Base-by-base conservation (phyloP, 2,888 invertebrate species). In the Luperina nickerlii region DNA sequence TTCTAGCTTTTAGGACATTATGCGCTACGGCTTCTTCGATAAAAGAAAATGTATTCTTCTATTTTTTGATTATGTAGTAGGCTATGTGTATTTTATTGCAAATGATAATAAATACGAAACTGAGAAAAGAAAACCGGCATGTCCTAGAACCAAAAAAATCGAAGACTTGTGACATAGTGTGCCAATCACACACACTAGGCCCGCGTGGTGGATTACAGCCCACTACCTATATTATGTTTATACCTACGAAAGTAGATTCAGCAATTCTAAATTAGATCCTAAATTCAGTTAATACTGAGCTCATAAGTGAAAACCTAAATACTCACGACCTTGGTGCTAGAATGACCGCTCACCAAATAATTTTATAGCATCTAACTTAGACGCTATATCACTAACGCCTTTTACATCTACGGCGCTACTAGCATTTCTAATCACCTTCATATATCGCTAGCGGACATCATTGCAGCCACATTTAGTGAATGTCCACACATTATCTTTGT, bases 391-490 rank as follows among this genome's bases (percentile, higher is more conserved):
- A n/a, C 68, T 48, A 24, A 68, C 74, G 27, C 74, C n/a, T 62
- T 62, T 48, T 57, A 80, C 81, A 81, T 54, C 27, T 68, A 74
- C 54, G 38, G 45, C 32, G 9, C 27, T 68, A 27, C 45, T 80
- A 57, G 27, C 74, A 81, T 74, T 80, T 81, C 24, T 81, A 74
- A 74, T 81, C 54, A 68, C 74, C 80, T 74, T 63, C 27, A 27
- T 54, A 27, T 62, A 20, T 42, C 67, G 32, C 54, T 27, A 63
- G 67, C 54, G 24, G 67, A 74, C 67, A 68, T 74, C 62, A 57
- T 48, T 63, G 32, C 38, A 27, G 45, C 62, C 15, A 69, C 24
- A 57, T 69, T 74, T 65, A 48, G 54, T 57, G 81, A 74, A 63
- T 80, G 68, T 57, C 11, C 27, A 38, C 45, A 60, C 74, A 74